A percentile compares a stretch with the other conserved stretches of the same genome.
phyloP scores from a whole-genome alignment of 2,888 invertebrate genomes.

The Eretmocerus hayati region DNA sequence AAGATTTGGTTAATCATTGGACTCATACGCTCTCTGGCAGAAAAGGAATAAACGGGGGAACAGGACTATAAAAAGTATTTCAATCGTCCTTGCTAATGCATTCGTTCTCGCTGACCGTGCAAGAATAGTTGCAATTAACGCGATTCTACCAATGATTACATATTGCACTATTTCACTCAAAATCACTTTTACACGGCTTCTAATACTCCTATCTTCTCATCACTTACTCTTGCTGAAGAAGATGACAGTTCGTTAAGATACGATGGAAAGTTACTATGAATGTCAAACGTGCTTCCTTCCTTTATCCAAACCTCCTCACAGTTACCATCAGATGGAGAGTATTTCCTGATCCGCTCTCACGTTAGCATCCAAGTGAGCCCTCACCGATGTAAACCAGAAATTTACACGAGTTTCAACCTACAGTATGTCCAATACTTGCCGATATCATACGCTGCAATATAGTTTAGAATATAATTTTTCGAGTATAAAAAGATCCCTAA shows the following conservation, averaged over 20 bases:
- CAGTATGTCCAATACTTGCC: slow-evolving; percentile 17
- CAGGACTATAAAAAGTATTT: slow-evolving; percentile 21
- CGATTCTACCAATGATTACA: slow-evolving; percentile 21
- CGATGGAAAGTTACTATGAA: slow-evolving; percentile 10
- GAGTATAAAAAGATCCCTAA: slow-evolving; percentile 23
- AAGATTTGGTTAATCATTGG: slow-evolving; percentile 16
- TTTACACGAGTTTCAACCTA: slow-evolving; percentile 19
- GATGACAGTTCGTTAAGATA: slow-evolving; percentile 14
- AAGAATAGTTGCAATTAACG: slow-evolving; percentile 14
- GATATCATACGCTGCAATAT: slow-evolving; percentile 18
- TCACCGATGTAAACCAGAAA: slow-evolving; percentile 21
- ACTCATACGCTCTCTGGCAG: background rate
- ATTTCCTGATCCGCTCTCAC: too few relatives aligned
- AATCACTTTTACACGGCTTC: slow-evolving; percentile 6
- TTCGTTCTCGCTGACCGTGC: slow-evolving; percentile 15
- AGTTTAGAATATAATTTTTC: slow-evolving; percentile 21
- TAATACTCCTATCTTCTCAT: slow-evolving; percentile 1
- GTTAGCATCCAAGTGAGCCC: slow-evolving; percentile 1
- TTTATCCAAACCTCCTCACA: too few relatives aligned
- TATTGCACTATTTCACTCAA: slow-evolving; percentile 23
- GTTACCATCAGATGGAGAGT: too few relatives aligned
- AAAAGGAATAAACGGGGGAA: background rate
- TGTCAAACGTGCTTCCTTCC: too few relatives aligned
- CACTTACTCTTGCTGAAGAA: slow-evolving; percentile 4
- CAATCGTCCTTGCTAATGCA: slow-evolving; percentile 18